phyloP scores from a whole-genome alignment of 2,888 invertebrate species.

The Synanthedon andrenaeformis region DNA sequence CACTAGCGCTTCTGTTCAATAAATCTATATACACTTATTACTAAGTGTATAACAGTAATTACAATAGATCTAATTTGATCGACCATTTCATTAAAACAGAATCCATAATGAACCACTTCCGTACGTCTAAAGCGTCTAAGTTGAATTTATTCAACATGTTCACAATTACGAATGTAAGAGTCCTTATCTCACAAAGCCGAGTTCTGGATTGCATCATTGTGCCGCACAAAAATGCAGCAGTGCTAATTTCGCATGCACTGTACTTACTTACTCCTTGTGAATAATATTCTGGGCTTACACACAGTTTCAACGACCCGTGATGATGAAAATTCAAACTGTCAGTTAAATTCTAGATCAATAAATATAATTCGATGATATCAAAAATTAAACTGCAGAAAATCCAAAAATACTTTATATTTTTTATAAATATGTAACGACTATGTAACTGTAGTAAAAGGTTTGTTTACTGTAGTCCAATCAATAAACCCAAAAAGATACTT shows the following conservation, averaged over 20 bases:
- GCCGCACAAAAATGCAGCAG: constrained; percentile 53
- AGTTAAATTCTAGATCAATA: neutral
- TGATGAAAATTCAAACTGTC: neutral
- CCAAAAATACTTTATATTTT: too few species aligned
- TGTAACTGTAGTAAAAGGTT: too few species aligned
- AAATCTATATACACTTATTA: too few species aligned
- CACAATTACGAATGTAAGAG: constrained; percentile 41
- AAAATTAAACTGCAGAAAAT: too few species aligned
- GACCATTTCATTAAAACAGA: neutral
- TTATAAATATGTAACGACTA: too few species aligned
- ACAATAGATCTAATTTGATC: too few species aligned
- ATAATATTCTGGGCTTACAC: constrained; percentile 42
- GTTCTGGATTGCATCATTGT: constrained; percentile 58
- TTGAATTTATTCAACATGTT: constrained; percentile 51
- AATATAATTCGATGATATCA: too few species aligned
- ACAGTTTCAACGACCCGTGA: constrained; percentile 8
- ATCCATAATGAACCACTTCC: constrained; percentile 39
- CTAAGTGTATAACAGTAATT: too few species aligned
- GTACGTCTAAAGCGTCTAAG: constrained; percentile 28
- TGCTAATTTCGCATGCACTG: constrained; percentile 55
- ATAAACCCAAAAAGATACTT: too few species aligned
- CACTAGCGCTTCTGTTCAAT: too few species aligned
- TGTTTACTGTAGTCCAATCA: too few species aligned
- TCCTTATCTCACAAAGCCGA: constrained; percentile 48
- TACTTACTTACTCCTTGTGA: constrained; percentile 36